phyloP scores from a whole-genome alignment of 2,888 invertebrate species.

The Melangyna quadrimaculata region DNA sequence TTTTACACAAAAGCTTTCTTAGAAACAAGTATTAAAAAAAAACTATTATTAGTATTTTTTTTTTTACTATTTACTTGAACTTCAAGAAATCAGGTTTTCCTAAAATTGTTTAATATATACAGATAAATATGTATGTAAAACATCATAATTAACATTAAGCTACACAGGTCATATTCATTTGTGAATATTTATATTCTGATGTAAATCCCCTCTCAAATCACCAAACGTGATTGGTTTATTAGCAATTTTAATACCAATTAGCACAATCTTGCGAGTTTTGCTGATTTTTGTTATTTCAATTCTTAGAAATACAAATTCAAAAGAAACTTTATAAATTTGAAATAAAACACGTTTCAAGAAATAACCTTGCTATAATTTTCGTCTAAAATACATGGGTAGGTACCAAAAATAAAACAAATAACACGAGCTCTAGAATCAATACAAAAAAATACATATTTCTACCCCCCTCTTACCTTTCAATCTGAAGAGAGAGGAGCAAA shows the following conservation, averaged over 20 bases:
- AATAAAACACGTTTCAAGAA: slow-evolving; percentile 24
- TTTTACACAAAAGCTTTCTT: not conserved
- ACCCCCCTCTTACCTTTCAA: not conserved
- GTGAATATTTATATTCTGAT: slow-evolving; percentile 18
- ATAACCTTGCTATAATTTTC: slow-evolving; percentile 31
- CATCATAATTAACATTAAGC: slow-evolving; percentile 1
- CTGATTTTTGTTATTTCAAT: slow-evolving; percentile 1
- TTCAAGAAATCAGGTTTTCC: not conserved
- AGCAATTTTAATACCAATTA: slow-evolving; percentile 48
- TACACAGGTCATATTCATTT: slow-evolving; percentile 14
- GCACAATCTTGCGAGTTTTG: slow-evolving; percentile 39
- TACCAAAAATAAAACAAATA: slow-evolving; percentile 17
- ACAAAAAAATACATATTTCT: not conserved
- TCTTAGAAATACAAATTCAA: not conserved
- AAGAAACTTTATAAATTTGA: not conserved
- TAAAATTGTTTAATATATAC: not conserved
- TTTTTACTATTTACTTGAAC: not conserved
- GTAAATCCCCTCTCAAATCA: slow-evolving; percentile 5
- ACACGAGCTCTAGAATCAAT: slow-evolving; percentile 33
- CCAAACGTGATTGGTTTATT: slow-evolving; percentile 38
- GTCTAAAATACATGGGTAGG: slow-evolving; percentile 5
- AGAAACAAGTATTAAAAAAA: too few relatives aligned
- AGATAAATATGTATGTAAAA: not conserved
- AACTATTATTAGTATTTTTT: too few relatives aligned
- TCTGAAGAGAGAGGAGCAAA: not conserved